A percentile compares a stretch with the other conserved stretches of the same genome.
Evolutionary conservation across 1,140 invertebrate species (phyloP).

Genomic region (Hycleus cichorii): DNA sequence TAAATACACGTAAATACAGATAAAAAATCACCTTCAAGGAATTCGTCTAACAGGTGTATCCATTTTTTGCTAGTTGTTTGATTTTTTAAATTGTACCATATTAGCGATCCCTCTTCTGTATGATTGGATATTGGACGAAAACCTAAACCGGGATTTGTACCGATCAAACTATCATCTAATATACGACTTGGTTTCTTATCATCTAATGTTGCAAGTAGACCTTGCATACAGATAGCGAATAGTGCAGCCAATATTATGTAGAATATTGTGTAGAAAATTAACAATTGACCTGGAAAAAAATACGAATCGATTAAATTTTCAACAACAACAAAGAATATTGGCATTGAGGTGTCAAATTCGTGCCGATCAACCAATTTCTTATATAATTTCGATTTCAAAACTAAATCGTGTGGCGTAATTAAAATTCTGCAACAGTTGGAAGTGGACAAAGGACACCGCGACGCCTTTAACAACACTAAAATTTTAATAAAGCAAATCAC

Average conservation of each 20-base stretch:
- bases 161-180: conserved; percentile 69
- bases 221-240: conserved; percentile 76
- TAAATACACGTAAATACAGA: neutral
- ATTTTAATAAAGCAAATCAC: too few species aligned
- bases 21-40: conserved; percentile 57
- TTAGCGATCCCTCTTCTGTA: conserved; percentile 72
- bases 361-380: too few species aligned
- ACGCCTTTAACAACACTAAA: too few species aligned
- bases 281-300: conserved; percentile 56
- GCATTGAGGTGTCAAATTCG: too few species aligned
- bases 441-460: too few species aligned
- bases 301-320: too few species aligned
- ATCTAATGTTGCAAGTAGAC: conserved; percentile 64
- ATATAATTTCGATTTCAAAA: too few species aligned
- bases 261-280: conserved; percentile 79
- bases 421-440: too few species aligned
- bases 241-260: conserved; percentile 69
- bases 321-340: too few species aligned
- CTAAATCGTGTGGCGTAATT: too few species aligned
- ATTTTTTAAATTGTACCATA: conserved; percentile 70
- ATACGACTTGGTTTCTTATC: conserved; percentile 62
- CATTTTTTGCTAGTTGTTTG: conserved; percentile 57
- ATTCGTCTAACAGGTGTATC: conserved; percentile 58
- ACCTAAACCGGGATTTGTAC: conserved; percentile 83
- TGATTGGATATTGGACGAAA: conserved; percentile 73